Percentiles rank a stretch among this genome's conserved stretches.
Evolutionary conservation across 2,888 invertebrate species (phyloP).

Genomic region (Portevinia maculata): DNA sequence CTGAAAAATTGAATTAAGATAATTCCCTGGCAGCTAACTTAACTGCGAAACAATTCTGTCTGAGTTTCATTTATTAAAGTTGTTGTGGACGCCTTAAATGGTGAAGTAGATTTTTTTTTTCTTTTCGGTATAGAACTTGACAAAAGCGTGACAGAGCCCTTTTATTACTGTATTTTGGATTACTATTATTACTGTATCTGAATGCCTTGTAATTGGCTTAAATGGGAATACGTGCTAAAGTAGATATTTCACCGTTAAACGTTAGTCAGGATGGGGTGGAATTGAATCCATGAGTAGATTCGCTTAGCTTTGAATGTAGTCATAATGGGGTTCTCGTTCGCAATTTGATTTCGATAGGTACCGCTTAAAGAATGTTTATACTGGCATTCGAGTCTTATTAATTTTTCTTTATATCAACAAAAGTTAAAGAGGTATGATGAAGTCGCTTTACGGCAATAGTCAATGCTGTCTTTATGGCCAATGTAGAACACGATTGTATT

Average conservation of each 20-base stretch:
- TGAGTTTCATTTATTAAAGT: slow-evolving; percentile 33
- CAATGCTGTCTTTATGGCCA: slow-evolving; percentile 17
- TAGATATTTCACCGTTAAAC: background rate
- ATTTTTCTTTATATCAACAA: too few species aligned
- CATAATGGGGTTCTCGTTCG: background rate
- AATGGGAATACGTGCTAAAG: slow-evolving; percentile 41
- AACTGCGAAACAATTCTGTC: slow-evolving; percentile 15
- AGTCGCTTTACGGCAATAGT: slow-evolving; percentile 53
- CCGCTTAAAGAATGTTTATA: too few species aligned
- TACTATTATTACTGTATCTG: slow-evolving; percentile 26
- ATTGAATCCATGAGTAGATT: background rate
- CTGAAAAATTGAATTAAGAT: slow-evolving; percentile 59
- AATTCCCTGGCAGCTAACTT: slow-evolving; percentile 46
- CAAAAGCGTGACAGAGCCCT: background rate
- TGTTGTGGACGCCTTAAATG: slow-evolving; percentile 9
- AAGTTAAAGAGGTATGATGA: slow-evolving; percentile 25
- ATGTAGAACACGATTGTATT: background rate
- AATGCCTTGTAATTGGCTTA: slow-evolving; percentile 33
- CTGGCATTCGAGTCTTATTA: too few species aligned
- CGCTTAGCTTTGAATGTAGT: slow-evolving; percentile 16
- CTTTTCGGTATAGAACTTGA: background rate
- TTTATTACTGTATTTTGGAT: slow-evolving; percentile 31
- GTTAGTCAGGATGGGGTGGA: background rate
- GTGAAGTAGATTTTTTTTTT: background rate
- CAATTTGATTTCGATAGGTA: too few species aligned